Evolutionary conservation across 2,888 invertebrate species (phyloP).

Genomic region (Cremastinae sp.): DNA sequence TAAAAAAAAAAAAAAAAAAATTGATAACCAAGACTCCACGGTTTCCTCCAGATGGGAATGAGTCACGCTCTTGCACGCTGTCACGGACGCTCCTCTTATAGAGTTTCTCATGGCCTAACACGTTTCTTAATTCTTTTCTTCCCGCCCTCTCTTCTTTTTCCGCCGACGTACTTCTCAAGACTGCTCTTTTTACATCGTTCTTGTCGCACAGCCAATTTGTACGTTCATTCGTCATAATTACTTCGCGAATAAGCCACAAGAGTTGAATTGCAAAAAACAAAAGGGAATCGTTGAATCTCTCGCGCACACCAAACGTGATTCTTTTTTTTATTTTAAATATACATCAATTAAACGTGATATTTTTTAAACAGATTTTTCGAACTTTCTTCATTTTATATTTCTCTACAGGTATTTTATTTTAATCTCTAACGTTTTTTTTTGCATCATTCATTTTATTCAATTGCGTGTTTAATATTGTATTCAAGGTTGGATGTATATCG

Average conservation of each 20-base stretch:
- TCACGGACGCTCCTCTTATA: conserved; percentile 67
- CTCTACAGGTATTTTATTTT: too few species aligned
- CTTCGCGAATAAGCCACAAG: conserved; percentile 18
- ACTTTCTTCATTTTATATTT: too few species aligned
- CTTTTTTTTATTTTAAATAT: background rate
- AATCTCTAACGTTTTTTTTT: too few species aligned
- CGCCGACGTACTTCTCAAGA: conserved; percentile 5
- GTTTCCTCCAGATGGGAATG: conserved; percentile 65
- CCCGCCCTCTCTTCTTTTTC: background rate
- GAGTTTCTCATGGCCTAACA: conserved; percentile 62
- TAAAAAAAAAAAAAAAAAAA: conserved; percentile 11
- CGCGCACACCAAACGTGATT: background rate
- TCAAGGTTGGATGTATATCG: too few species aligned
- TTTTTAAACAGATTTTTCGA: too few species aligned
- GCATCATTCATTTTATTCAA: too few species aligned
- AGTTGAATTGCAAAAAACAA: background rate
- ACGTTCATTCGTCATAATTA: conserved; percentile 51
- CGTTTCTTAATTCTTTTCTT: conserved; percentile 51
- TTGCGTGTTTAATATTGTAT: too few species aligned
- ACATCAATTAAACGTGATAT: too few species aligned
- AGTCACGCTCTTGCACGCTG: conserved; percentile 65
- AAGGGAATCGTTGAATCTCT: conserved; percentile 14
- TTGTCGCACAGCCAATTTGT: conserved; percentile 28
- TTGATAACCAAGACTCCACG: conserved; percentile 45
- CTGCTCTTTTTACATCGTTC: conserved; percentile 26